These are phyloP conservation scores for Lithobates sylvaticus DNA, from an alignment of 2,797 vertebrate species.

Conservation along the genomic window DNA sequence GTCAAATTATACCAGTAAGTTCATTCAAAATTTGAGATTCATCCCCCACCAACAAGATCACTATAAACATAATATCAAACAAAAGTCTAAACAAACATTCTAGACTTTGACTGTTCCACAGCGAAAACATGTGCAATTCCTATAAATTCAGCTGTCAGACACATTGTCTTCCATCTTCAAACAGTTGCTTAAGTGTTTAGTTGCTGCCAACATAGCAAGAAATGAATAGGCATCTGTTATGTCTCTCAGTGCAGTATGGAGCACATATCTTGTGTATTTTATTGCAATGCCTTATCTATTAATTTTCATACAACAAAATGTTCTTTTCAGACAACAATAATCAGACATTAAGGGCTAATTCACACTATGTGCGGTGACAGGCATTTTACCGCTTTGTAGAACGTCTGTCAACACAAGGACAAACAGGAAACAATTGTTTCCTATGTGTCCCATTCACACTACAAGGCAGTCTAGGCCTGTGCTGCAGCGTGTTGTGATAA, in stretches of 20 bases:
- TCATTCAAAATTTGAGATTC: background rate
- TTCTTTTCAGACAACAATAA: background rate
- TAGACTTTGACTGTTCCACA: background rate
- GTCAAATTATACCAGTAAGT: background rate
- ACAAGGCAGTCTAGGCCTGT: no score
- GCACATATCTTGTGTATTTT: background rate
- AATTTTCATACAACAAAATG: background rate
- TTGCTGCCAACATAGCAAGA: conserved; percentile 1
- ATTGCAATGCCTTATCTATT: background rate
- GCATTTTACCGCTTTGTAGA: no score
- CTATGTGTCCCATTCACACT: no score
- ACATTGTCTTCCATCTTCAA: conserved; percentile 5
- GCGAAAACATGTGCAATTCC: background rate
- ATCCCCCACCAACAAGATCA: background rate
- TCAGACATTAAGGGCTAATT: background rate
- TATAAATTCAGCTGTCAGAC: background rate
- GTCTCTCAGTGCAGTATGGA: background rate
- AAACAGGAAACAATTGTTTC: no score
- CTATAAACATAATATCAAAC: background rate
- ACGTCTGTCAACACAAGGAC: no score
- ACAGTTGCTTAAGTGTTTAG: conserved; percentile 17
- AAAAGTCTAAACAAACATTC: background rate
- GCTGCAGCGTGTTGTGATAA: no score
- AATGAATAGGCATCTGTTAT: conserved; percentile 9
- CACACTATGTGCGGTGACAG: no score